phyloP scores from a whole-genome alignment of 2,888 invertebrate genomes.

The Blastobasis lacticolella region DNA sequence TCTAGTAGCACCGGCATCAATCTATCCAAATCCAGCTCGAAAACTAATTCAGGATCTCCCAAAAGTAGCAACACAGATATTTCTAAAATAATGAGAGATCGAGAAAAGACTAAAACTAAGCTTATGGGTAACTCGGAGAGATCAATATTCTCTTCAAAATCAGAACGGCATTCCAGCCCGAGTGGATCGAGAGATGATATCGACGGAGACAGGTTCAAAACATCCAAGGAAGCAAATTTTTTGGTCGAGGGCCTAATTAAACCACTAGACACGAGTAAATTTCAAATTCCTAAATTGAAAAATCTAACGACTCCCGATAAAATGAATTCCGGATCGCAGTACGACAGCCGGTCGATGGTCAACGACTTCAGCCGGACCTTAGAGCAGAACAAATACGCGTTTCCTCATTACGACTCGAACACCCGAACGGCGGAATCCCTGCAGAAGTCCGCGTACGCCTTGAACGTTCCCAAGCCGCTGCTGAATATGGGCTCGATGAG shows the following conservation, averaged over 20 bases:
- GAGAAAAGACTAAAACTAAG: slow-evolving; percentile 73
- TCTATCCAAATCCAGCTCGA: slow-evolving; percentile 61
- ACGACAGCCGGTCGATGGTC: slow-evolving; percentile 57
- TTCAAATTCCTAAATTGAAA: slow-evolving; percentile 88
- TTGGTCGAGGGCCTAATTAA: slow-evolving; percentile 85
- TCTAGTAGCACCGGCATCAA: slow-evolving; percentile 57
- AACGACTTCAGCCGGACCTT: slow-evolving; percentile 59
- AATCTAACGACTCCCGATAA: slow-evolving; percentile 67
- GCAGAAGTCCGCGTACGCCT: slow-evolving; percentile 59
- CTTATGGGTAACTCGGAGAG: slow-evolving; percentile 77
- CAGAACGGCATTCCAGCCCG: slow-evolving; percentile 79
- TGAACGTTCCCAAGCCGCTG: slow-evolving; percentile 63
- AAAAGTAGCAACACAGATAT: slow-evolving; percentile 76
- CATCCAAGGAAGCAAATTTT: slow-evolving; percentile 76
- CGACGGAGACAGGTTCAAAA: slow-evolving; percentile 78
- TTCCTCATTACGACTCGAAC: slow-evolving; percentile 57
- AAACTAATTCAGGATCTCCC: slow-evolving; percentile 74
- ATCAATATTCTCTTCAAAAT: slow-evolving; percentile 76
- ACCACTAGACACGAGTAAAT: slow-evolving; percentile 84
- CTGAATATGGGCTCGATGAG: slow-evolving; percentile 60
- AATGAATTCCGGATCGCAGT: slow-evolving; percentile 53
- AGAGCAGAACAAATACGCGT: slow-evolving; percentile 62
- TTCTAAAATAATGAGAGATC: slow-evolving; percentile 68
- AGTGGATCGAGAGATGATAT: slow-evolving; percentile 77
- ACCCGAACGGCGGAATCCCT: slow-evolving; percentile 45